Conservation (phyloP, 2,888 invertebrate species). For the Cryptocephalus primarius region DNA sequence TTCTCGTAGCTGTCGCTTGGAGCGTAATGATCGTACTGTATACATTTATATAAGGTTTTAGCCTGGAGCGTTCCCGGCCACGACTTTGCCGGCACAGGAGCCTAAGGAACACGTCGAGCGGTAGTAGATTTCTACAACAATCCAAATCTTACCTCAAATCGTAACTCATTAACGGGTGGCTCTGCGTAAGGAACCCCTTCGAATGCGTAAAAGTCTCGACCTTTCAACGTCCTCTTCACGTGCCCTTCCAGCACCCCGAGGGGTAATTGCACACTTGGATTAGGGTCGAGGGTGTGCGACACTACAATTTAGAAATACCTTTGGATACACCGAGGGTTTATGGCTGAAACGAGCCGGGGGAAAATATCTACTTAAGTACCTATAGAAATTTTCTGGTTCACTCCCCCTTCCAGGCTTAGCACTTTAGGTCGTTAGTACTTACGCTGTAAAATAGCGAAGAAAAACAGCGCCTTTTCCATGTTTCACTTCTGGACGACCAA, state of each 20-base stretch:
- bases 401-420: too few relatives aligned
- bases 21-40: conserved; percentile 28
- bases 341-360: too few relatives aligned
- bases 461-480: too few relatives aligned
- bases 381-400: too few relatives aligned
- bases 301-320: too few relatives aligned
- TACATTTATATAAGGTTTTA: conserved; percentile 36
- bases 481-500: too few relatives aligned
- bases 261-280: conserved; percentile 5
- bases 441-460: too few relatives aligned
- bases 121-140: neutral
- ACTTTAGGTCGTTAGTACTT: too few relatives aligned
- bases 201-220: conserved; percentile 41
- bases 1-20: neutral
- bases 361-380: too few relatives aligned
- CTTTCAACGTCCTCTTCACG: conserved; percentile 14
- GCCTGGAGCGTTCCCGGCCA: conserved; percentile 61
- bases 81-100: conserved; percentile 44
- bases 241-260: conserved; percentile 10
- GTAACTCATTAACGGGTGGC: conserved; percentile 49
- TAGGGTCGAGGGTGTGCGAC: too few relatives aligned
- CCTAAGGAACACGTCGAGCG: conserved; percentile 4
- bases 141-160: conserved; percentile 39
- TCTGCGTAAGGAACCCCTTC: conserved; percentile 57
- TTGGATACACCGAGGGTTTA: too few relatives aligned